These are phyloP conservation scores for Panthera leo DNA, from an alignment of 2,113 vertebrate species.

Conservation along the genomic window DNA sequence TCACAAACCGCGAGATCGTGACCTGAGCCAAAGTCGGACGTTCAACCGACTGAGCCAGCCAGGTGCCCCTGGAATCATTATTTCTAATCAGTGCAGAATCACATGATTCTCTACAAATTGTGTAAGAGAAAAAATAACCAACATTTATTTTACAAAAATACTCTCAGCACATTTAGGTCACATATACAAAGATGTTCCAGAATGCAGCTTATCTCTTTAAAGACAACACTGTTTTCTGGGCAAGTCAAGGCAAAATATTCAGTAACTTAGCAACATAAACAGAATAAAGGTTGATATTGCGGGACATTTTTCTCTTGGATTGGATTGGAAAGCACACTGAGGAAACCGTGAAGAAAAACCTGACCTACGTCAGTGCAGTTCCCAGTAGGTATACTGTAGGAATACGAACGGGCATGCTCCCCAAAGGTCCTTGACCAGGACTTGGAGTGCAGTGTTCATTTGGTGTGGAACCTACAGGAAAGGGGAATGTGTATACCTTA, in stretches of 20 bases:
- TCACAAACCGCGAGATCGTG: too few relatives aligned
- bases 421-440: neutral
- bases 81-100: neutral
- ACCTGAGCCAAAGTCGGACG: too few relatives aligned
- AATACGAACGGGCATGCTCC: fast-evolving
- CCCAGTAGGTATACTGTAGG: fast-evolving
- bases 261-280: conserved; percentile 61
- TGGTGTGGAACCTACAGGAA: too few relatives aligned
- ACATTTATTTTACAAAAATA: neutral
- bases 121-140: neutral
- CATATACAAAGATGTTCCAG: neutral
- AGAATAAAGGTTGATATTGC: neutral
- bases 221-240: conserved; percentile 47
- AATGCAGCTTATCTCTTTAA: conserved; percentile 12
- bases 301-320: neutral
- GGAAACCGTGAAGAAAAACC: neutral
- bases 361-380: fast-evolving
- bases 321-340: neutral
- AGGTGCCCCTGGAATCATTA: neutral
- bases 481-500: neutral
- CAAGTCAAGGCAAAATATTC: conserved; percentile 40
- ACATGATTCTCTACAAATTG: neutral
- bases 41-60: too few relatives aligned
- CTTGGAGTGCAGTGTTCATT: neutral
- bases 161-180: neutral